These are phyloP conservation scores for Tylochromis polylepis DNA, from an alignment of 2,113 vertebrate genomes.

Conservation along the genomic window DNA sequence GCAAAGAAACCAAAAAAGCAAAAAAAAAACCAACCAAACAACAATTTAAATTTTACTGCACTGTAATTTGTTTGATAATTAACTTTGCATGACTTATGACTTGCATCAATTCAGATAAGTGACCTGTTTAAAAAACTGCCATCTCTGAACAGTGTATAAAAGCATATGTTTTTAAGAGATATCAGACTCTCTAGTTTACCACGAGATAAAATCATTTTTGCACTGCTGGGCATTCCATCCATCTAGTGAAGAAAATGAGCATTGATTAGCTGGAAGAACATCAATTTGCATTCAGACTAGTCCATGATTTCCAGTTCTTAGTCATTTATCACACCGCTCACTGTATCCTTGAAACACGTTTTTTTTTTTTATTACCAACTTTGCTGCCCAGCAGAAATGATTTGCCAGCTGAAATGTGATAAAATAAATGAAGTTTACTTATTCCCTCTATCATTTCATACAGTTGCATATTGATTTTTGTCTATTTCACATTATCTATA, in stretches of 20 bases:
- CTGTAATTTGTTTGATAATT: background rate
- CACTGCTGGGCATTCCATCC: background rate
- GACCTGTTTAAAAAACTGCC: background rate
- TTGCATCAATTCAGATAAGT: background rate
- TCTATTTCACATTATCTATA: constrained; percentile 5
- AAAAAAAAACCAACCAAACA: background rate
- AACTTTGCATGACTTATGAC: background rate
- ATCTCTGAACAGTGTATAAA: background rate
- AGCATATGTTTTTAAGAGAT: background rate
- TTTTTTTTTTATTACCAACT: background rate
- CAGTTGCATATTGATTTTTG: constrained; percentile 27
- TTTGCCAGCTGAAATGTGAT: constrained; percentile 3
- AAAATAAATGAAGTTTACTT: constrained; percentile 18
- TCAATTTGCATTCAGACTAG: constrained; percentile 28
- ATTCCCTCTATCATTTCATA: background rate
- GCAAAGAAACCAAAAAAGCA: background rate
- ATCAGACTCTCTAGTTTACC: background rate
- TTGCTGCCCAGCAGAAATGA: constrained; percentile 6
- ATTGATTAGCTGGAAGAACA: constrained; percentile 34
- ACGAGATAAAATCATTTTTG: constrained; percentile 1
- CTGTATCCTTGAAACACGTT: background rate
- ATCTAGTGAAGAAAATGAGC: constrained; percentile 31
- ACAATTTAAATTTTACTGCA: background rate
- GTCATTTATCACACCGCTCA: constrained; percentile 40
- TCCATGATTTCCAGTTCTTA: constrained; percentile 4